A percentile compares a stretch with the other conserved stretches of the same genome.
Conservation (phyloP, 2,797 vertebrate genomes). For the Clarias fuscus region DNA sequence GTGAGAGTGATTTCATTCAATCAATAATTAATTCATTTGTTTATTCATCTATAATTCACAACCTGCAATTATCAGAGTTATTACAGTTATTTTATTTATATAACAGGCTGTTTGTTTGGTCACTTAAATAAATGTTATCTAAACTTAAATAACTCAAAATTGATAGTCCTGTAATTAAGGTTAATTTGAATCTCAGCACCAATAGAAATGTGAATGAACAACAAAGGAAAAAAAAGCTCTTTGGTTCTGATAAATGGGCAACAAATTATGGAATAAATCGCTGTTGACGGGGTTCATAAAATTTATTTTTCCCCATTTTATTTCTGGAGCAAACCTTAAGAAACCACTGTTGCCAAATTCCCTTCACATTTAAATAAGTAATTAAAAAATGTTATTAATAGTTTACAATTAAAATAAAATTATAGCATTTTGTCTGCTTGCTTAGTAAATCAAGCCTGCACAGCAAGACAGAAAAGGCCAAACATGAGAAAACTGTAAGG, state of each 20-base stretch:
- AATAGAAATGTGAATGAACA: neutral
- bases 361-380: neutral
- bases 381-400: neutral
- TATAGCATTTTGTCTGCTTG: neutral
- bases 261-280: neutral
- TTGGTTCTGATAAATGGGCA: neutral
- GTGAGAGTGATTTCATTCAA: neutral
- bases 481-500: neutral
- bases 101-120: neutral
- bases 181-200: neutral
- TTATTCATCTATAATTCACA: neutral
- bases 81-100: neutral
- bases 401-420: neutral
- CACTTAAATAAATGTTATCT: neutral
- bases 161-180: neutral
- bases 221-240: neutral
- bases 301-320: neutral
- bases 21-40: neutral
- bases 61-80: neutral
- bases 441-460: neutral
- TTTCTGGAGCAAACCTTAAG: neutral
- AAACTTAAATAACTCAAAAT: neutral
- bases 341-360: neutral
- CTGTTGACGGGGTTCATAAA: neutral
- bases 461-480: neutral